Evolutionary conservation across 2,797 vertebrate species (phyloP), one percentile per base, ranked within the genome.

Genomic region (Pseudochromis fuscus): DNA sequence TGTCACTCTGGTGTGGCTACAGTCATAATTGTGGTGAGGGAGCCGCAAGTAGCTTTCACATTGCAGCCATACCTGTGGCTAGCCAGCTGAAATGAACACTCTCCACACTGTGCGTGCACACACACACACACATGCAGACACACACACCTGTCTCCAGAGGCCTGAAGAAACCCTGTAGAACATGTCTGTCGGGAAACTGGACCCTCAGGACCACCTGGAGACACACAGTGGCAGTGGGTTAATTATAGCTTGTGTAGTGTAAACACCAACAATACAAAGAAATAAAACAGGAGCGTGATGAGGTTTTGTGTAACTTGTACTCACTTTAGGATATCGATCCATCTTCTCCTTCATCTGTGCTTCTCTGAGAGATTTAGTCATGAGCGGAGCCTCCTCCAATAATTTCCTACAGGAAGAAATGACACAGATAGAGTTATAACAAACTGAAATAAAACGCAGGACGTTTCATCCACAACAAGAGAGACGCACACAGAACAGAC

Each of bases 121-220:
- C 38, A 38, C 30, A 35, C 7, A 21, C 23, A 30, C n/a, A 38
- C 2, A 56, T 10, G 27, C 12, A 64, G 5, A 30, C 31, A 73
- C 63, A 88, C 94, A 83, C 83, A 99, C 98, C 95, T 69, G 97
- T 98, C 87, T 99, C 98, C 16, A 91, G 83, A 9, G 96, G 96
- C 60, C 84, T 91, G 90, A 99, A 99, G 92, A 97, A 97, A 2
- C 98, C 98, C 73, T 99, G 98, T 0, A 99, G 92, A 77, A 98
- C 90, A 16, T 94, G 89, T 49, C 96, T 94, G 91, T 99, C 97
- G 67, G 97, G 98, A 79, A 99, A 99, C 83, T 93, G 95, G 85
- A 99, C 87, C 85, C 98, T 94, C 78, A 99, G 65, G 49, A 95
- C 96, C 83, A 98, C 96, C 98, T 99, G 87, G 75, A 77, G 55